These are phyloP conservation scores for Arrhamphus sclerolepis DNA, from an alignment of 2,797 vertebrate species.

Conservation along the genomic window DNA sequence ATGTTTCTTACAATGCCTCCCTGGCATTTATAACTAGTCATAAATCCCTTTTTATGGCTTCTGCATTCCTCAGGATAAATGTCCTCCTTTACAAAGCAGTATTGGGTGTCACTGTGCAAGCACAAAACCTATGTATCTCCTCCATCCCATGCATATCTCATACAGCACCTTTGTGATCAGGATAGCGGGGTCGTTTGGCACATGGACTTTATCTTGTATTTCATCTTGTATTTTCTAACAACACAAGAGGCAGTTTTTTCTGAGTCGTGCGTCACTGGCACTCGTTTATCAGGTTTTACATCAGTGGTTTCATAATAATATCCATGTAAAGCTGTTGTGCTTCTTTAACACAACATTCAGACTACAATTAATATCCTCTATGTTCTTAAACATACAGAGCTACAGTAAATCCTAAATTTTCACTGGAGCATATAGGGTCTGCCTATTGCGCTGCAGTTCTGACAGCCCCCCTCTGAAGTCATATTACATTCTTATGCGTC, in stretches of 20 bases:
- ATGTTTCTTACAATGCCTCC: conserved; percentile 6
- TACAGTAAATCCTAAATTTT: too few relatives aligned
- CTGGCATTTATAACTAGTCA: conserved; percentile 37
- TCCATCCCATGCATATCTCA: conserved; percentile 38
- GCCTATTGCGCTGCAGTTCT: too few relatives aligned
- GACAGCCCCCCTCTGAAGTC: too few relatives aligned
- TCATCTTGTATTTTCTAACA: conserved; percentile 35
- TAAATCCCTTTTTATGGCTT: conserved; percentile 65
- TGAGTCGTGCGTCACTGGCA: conserved; percentile 18
- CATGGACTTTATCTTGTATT: conserved; percentile 55
- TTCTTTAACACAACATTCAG: too few relatives aligned
- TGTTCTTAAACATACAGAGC: too few relatives aligned
- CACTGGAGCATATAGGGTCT: too few relatives aligned
- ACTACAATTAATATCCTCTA: too few relatives aligned
- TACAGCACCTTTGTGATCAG: conserved; percentile 55
- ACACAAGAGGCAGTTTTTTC: conserved; percentile 21
- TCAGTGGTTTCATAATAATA: conserved; percentile 32
- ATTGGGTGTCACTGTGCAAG: conserved; percentile 60
- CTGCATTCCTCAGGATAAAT: conserved; percentile 64
- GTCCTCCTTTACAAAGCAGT: conserved; percentile 47
- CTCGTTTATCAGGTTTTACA: conserved; percentile 17
- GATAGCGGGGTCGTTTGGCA: conserved; percentile 25
- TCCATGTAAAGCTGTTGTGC: conserved; percentile 21
- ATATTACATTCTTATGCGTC: too few relatives aligned
- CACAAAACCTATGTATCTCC: conserved; percentile 34